Evolutionary conservation across 2,113 vertebrate species (phyloP).

Genomic region (Microcebus griseorufus): DNA sequence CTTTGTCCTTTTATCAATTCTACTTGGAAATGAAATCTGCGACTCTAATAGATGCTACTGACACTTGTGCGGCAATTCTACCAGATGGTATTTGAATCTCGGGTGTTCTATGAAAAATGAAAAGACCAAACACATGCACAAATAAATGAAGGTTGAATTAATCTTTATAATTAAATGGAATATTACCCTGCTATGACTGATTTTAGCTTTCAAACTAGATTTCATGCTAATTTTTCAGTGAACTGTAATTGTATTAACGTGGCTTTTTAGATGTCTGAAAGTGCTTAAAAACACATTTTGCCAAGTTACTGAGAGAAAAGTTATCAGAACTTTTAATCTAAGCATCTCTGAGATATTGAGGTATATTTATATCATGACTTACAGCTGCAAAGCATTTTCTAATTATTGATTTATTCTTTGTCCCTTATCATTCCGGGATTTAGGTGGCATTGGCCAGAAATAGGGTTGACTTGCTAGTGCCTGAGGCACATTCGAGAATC

Average conservation of each 20-base stretch:
- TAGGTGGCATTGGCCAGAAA: conserved; percentile 2
- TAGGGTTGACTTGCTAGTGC: background rate
- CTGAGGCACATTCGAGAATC: background rate
- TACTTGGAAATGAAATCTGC: conserved; percentile 54
- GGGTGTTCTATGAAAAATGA: conserved; percentile 84
- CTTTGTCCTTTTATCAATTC: conserved; percentile 57
- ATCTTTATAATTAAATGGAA: conserved; percentile 88
- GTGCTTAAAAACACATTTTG: conserved; percentile 76
- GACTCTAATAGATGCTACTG: conserved; percentile 73
- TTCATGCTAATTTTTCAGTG: conserved; percentile 85
- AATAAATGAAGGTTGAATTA: conserved; percentile 84
- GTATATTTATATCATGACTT: conserved; percentile 6
- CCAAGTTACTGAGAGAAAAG: conserved; percentile 68
- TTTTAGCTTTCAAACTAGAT: conserved; percentile 84
- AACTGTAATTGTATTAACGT: conserved; percentile 83
- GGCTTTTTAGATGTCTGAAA: conserved; percentile 76
- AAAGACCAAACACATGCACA: conserved; percentile 77
- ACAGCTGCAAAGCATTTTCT: background rate
- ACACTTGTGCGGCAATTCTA: conserved; percentile 73
- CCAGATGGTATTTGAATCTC: conserved; percentile 84
- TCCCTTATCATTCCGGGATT: background rate
- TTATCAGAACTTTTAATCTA: conserved; percentile 59
- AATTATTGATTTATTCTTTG: background rate
- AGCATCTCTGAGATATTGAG: conserved; percentile 49
- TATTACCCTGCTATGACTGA: conserved; percentile 82